phyloP scores from a whole-genome alignment of 2,797 vertebrate species.

The Crocodylus rhombifer region DNA sequence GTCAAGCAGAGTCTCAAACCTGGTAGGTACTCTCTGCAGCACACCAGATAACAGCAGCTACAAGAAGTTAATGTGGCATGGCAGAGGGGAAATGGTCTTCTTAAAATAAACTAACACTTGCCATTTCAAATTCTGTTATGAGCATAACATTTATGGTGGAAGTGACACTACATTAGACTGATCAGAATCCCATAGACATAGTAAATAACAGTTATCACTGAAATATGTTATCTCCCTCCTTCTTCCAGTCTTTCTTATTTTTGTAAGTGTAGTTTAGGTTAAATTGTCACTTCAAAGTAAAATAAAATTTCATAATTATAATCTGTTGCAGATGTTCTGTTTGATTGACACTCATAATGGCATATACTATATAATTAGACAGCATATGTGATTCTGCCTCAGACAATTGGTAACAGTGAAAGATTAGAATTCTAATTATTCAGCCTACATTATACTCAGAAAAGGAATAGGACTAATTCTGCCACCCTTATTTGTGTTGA shows the following conservation, averaged over 20 bases:
- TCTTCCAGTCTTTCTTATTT: not conserved
- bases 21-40: not conserved
- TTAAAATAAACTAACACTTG: constrained; percentile 64
- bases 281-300: not conserved
- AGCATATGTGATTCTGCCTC: rapidly evolving
- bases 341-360: rapidly evolving
- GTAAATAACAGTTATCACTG: not conserved
- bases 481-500: not conserved
- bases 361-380: rapidly evolving
- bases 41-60: constrained; percentile 11
- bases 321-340: not conserved
- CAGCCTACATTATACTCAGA: not conserved
- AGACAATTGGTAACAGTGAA: rapidly evolving
- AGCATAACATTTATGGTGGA: rapidly evolving
- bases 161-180: constrained; percentile 30
- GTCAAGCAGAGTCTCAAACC: rapidly evolving
- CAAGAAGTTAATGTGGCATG: constrained; percentile 28
- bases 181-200: constrained; percentile 4
- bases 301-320: not conserved
- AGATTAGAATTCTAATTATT: rapidly evolving
- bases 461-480: not conserved
- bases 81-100: not conserved
- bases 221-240: rapidly evolving
- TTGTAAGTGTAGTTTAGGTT: not conserved
- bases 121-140: constrained; percentile 8